Conservation (phyloP, 2,888 invertebrate species). For the Tachystola acroxantha region DNA sequence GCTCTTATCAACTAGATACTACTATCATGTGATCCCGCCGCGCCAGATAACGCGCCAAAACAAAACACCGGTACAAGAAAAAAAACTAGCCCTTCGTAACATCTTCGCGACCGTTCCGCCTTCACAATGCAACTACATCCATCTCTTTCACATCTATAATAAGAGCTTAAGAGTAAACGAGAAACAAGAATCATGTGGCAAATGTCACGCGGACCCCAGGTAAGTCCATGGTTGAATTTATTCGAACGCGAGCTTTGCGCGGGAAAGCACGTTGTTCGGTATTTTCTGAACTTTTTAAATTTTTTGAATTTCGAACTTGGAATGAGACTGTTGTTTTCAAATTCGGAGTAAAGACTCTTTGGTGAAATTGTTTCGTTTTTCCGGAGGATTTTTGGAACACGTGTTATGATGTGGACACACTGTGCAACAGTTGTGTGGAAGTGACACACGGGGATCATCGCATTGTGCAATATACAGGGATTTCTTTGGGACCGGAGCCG, state of each 20-base stretch:
- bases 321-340: constrained; percentile 1
- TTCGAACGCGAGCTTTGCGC: constrained; percentile 71
- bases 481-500: constrained; percentile 48
- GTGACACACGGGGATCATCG: constrained; percentile 33
- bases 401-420: constrained; percentile 12
- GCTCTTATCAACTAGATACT: constrained; percentile 40
- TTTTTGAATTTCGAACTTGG: constrained; percentile 17
- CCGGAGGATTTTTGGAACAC: constrained; percentile 7
- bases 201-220: constrained; percentile 63
- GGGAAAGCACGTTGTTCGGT: constrained; percentile 58
- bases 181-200: constrained; percentile 41
- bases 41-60: constrained; percentile 62
- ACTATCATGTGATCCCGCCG: constrained; percentile 43
- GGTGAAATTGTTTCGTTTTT: constrained; percentile 3
- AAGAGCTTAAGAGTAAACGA: constrained; percentile 24
- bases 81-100: constrained; percentile 39
- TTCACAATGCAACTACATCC: constrained; percentile 43
- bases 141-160: constrained; percentile 24
- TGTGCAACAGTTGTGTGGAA: constrained; percentile 32
- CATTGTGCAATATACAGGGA: constrained; percentile 58
- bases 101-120: constrained; percentile 47
- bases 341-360: constrained; percentile 3
- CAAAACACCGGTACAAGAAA: constrained; percentile 49
- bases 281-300: constrained; percentile 29
- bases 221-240: constrained; percentile 54